phyloP scores from a whole-genome alignment of 2,113 vertebrate genomes.

The Nerophis ophidion region DNA sequence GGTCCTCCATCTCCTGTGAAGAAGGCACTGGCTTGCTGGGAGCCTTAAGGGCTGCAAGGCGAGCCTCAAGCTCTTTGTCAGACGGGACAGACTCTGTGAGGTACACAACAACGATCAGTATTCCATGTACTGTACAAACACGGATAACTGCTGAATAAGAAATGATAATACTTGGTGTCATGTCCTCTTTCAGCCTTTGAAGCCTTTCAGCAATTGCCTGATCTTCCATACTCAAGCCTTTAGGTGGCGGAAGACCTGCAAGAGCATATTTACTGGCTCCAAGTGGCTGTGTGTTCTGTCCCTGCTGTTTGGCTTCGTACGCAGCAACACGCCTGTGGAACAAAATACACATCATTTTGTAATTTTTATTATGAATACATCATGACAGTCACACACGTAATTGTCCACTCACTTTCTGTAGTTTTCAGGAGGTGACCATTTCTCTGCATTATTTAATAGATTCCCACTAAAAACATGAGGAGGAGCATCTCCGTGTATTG shows the following conservation, averaged over 20 bases:
- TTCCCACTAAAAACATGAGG: constrained; percentile 66
- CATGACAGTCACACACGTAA: neutral
- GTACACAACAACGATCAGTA: constrained; percentile 1
- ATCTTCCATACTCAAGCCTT: constrained; percentile 79
- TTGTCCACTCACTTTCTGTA: constrained; percentile 54
- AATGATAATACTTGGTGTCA: constrained; percentile 75
- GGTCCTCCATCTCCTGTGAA: constrained; percentile 80
- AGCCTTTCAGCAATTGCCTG: constrained; percentile 84
- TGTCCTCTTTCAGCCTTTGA: constrained; percentile 84
- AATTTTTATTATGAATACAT: constrained; percentile 2
- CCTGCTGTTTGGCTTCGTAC: constrained; percentile 80
- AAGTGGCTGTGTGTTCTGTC: constrained; percentile 48
- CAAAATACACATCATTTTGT: constrained; percentile 1
- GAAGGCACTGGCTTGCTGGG: constrained; percentile 73
- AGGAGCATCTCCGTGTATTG: neutral
- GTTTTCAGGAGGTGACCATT: constrained; percentile 65
- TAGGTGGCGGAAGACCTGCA: constrained; percentile 37
- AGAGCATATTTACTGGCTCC: constrained; percentile 38
- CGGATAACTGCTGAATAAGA: neutral
- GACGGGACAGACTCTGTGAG: constrained; percentile 78
- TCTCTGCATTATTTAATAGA: constrained; percentile 41
- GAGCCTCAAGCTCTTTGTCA: constrained; percentile 84
- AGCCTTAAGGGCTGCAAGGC: constrained; percentile 82
- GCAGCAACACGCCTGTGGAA: constrained; percentile 82
- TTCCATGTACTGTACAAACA: neutral